Evolutionary conservation across 2,113 vertebrate species (phyloP).

Genomic region (Nycticebus coucang): DNA sequence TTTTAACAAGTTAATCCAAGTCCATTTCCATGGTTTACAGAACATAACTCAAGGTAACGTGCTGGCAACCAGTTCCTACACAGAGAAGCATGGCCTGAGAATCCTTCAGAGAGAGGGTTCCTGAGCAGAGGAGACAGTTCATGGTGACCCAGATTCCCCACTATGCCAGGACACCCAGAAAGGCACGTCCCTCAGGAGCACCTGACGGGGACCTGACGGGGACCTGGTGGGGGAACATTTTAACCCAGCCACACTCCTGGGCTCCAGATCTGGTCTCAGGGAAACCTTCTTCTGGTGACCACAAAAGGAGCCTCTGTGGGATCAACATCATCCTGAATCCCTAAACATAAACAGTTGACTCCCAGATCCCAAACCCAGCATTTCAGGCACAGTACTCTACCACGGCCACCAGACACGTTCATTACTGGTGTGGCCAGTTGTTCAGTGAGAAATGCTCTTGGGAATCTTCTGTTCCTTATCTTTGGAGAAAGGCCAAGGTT

Average conservation of each 20-base stretch:
- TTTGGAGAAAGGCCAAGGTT: background rate
- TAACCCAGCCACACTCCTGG: no score
- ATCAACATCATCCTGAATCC: background rate
- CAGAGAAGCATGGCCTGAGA: background rate
- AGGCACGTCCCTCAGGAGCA: rapidly evolving
- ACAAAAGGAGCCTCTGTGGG: background rate
- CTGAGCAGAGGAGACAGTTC: background rate
- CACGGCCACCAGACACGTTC: rapidly evolving
- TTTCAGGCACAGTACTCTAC: rapidly evolving
- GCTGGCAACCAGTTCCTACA: rapidly evolving
- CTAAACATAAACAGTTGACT: rapidly evolving
- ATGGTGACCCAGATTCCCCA: rapidly evolving
- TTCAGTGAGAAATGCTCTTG: background rate
- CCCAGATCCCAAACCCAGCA: rapidly evolving
- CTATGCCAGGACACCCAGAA: background rate
- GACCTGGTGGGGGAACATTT: rapidly evolving
- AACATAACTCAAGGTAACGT: background rate
- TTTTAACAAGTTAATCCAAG: background rate
- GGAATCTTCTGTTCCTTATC: background rate
- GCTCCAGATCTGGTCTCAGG: rapidly evolving
- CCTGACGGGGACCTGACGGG: rapidly evolving
- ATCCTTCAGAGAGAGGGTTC: background rate
- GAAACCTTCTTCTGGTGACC: background rate
- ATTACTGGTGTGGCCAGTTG: background rate
- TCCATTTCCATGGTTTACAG: background rate